phyloP scores from a whole-genome alignment of 2,113 vertebrate species.

The Numenius arquata region DNA sequence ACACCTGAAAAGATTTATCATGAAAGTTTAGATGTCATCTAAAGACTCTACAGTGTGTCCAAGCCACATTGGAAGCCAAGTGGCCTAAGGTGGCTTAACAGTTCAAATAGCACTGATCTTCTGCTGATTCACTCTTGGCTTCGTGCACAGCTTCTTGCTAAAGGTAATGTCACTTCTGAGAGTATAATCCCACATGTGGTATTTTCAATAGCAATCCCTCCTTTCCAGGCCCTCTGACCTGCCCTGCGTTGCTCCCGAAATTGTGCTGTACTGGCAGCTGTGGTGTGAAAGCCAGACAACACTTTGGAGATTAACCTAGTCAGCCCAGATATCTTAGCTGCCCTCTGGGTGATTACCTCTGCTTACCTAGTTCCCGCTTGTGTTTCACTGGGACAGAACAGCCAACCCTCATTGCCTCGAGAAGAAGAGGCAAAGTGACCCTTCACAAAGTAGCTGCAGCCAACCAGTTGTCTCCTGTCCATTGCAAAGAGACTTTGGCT shows the following conservation, averaged over 20 bases:
- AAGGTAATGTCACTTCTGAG: not conserved
- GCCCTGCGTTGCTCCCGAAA: not conserved
- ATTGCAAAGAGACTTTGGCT: not conserved
- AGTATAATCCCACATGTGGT: not conserved
- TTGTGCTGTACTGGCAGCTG: not conserved
- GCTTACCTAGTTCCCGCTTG: not conserved
- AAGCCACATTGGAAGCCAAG: not conserved
- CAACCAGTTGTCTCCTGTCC: not conserved
- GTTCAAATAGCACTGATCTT: not conserved
- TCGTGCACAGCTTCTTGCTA: not conserved
- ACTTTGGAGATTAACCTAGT: rapidly evolving
- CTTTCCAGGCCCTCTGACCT: not conserved
- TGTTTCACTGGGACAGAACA: not conserved
- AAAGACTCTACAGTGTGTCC: not conserved
- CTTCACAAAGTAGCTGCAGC: not conserved
- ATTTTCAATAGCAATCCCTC: not conserved
- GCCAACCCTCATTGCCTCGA: rapidly evolving
- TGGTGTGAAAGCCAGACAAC: not conserved
- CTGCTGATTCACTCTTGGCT: not conserved
- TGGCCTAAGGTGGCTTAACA: not conserved
- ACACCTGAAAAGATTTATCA: not conserved
- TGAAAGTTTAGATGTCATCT: not conserved
- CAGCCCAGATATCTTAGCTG: not conserved
- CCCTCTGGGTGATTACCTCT: not conserved
- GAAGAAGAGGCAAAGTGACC: not conserved